Base-by-base conservation (phyloP, 2,888 invertebrate species). In the Andrena chrysosceles region DNA sequence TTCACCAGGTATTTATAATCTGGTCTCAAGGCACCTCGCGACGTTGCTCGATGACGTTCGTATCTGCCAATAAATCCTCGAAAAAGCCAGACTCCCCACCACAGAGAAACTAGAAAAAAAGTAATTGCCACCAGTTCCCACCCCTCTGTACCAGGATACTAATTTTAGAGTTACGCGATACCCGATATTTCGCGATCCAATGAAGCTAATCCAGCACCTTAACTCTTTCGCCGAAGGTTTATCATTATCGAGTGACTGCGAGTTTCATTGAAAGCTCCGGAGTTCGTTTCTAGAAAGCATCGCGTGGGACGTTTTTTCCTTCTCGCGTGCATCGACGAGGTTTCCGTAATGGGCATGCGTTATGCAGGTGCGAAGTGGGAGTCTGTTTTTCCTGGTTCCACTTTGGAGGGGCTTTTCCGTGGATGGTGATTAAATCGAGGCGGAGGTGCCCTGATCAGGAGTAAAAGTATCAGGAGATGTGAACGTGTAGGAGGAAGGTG, bases 1-100 rank as follows among this genome's bases (percentile, higher is more conserved):
- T 83, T 76, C 56, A 73, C 56, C 62, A 60, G 77, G 66, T 83
- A 84, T 85, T 84, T 85, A 87, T 85, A 83, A 83, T 85, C 73
- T 72, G 72, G 79, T 79, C 74, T 54, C 73, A 66, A 74, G 75
- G 59, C 49, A 54, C 31, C 42, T 42, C 29, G 62, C 66, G 26
- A 62, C 69, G 63, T n/a, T 69, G 13, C 59, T 48, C 82, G 78
- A 84, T 83, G 81, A 85, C 77, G 82, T 74, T 70, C 71, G 78
- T 69, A 74, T 82, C 73, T 72, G 67, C 42, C 78, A 80, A 82
- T 85, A 82, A 83, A 87, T 87, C 70, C 66, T 69, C 75, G 78
- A 79, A 81, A 83, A 26, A 16, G 31, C 67, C 31, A n/a, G 60
- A 6, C 10, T 29, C 54, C 35, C 6, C 7, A 16, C 64, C 26